Conservation (phyloP, 2,797 vertebrate species). For the Tauraco hartlaubi region DNA sequence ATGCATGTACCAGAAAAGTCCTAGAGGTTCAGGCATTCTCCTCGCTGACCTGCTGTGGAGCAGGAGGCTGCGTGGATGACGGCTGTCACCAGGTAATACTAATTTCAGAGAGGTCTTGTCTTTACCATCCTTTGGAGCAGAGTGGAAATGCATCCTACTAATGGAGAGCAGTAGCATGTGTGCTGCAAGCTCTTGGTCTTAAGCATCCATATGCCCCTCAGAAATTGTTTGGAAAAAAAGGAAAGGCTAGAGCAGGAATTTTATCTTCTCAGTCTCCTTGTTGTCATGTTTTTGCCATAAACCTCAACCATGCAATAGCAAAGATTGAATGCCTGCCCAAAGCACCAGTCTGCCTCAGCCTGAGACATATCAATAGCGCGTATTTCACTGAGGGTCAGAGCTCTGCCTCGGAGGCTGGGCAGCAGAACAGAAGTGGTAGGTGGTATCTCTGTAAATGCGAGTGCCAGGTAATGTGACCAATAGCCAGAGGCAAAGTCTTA, state of each 20-base stretch:
- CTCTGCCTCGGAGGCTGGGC: not conserved
- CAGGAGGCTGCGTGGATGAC: rapidly evolving
- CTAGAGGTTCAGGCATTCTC: not conserved
- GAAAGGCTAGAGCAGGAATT: not conserved
- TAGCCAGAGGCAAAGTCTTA: not conserved
- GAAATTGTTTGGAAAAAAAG: not conserved
- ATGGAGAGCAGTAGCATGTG: not conserved
- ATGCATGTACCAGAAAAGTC: not conserved
- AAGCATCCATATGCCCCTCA: not conserved
- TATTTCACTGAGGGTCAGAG: not conserved
- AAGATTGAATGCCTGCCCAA: not conserved
- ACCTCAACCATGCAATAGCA: not conserved
- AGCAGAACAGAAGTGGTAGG: not conserved
- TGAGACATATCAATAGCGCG: rapidly evolving
- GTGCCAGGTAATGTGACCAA: not conserved
- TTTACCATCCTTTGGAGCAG: not conserved
- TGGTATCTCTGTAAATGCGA: not conserved
- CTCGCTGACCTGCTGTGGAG: not conserved
- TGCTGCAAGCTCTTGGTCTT: not conserved
- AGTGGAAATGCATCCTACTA: not conserved
- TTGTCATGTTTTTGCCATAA: not conserved
- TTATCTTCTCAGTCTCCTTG: not conserved
- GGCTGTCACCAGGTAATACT: not conserved
- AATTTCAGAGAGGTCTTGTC: not conserved
- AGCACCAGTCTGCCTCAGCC: not conserved